Base-by-base conservation (phyloP, 2,888 invertebrate species). In the Hypomecis atomaria region DNA sequence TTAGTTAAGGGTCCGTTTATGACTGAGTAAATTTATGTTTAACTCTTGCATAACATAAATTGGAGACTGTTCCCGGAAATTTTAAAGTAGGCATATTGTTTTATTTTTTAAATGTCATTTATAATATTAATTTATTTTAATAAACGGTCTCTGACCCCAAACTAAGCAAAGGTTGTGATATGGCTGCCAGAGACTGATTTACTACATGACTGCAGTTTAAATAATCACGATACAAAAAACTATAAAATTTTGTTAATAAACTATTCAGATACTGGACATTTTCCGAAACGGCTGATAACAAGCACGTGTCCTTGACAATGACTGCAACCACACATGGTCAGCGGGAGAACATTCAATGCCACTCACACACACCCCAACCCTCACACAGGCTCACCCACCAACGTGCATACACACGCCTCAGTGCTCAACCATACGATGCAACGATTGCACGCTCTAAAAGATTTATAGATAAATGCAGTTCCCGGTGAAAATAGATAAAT, bases 401-500 rank as follows among this genome's bases (percentile, higher is more conserved):
- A 56, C 65, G 72, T 77, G 70, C 83, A 84, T 82, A 86, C 82
- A 78, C 71, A 90, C 84, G 90, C 86, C 89, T 88, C 87, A 91
- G 89, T 88, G 92, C 90, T 82, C 89, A 82, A 78, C 86, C 79
- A 88, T 83, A 89, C 91, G 87, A 89, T 90, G 90, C 89, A 92
- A 87, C 90, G 85, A 92, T 92, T 91, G 92, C 93, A 93, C 93
- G 93, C 93, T 93, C 92, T 92, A 88, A 93, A 92, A 92, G 91
- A 89, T 93, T 93, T 91, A 92, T 92, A 92, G 92, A 92, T 92
- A 92, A 92, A 87, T 87, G 91, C 86, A 89, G 92, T 92, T 92
- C 92, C 92, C 92, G 92, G 92, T 90, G 92, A 92, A 92, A 92
- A 92, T 92, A 88, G 91, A 92, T 92, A 92, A 92, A 92, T 92